These are phyloP conservation scores for Argyrosomus regius DNA, from an alignment of 2,797 vertebrate species.

Conservation along the genomic window DNA sequence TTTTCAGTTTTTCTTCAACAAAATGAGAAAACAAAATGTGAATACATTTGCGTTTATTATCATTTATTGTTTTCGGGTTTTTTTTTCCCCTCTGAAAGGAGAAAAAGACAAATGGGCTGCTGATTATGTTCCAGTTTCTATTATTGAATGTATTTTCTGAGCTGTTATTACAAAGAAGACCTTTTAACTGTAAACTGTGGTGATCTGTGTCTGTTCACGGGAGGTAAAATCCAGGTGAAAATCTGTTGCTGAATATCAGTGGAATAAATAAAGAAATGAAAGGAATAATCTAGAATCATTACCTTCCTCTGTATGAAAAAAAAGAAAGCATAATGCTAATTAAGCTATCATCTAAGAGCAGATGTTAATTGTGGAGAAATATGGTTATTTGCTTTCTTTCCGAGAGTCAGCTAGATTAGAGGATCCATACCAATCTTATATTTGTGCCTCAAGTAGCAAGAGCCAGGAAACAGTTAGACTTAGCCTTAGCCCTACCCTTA, in stretches of 20 bases:
- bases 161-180: too few species aligned
- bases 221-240: neutral
- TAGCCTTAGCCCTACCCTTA: neutral
- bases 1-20: neutral
- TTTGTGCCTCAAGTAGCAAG: neutral
- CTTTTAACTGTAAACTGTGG: neutral
- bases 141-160: neutral
- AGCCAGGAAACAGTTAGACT: neutral
- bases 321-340: neutral
- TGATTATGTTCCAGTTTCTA: neutral
- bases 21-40: neutral
- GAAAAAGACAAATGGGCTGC: too few species aligned
- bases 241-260: neutral
- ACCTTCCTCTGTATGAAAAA: neutral
- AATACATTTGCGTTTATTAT: conserved; percentile 14
- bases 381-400: neutral
- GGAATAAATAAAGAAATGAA: too few species aligned
- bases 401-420: neutral
- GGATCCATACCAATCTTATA: neutral
- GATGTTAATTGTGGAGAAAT: too few species aligned
- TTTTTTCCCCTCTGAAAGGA: neutral
- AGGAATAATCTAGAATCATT: neutral
- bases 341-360: too few species aligned
- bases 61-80: neutral
- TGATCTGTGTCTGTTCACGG: neutral